Conservation (phyloP, 2,113 vertebrate genomes). For the Channa argus region DNA sequence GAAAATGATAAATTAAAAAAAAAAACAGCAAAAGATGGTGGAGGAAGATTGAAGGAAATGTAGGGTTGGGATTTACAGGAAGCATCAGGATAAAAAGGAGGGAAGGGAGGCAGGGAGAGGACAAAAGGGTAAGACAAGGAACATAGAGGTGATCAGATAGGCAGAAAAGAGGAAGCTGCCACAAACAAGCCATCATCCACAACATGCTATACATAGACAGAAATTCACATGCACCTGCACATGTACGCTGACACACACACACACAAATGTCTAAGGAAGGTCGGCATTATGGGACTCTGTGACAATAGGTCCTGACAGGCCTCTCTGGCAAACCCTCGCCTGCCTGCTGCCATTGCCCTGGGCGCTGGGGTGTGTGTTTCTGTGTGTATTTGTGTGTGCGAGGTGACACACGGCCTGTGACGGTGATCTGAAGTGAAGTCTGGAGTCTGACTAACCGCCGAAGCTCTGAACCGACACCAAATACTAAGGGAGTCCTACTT, state of each 20-base stretch:
- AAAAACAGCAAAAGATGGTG: too few species aligned
- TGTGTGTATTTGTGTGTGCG: slow-evolving; percentile 18
- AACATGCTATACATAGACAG: background rate
- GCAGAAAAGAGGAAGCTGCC: slow-evolving; percentile 21
- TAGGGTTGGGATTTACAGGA: background rate
- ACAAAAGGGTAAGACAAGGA: background rate
- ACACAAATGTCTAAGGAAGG: slow-evolving; percentile 20
- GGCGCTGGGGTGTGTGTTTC: slow-evolving; percentile 26
- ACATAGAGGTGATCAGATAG: slow-evolving; percentile 2
- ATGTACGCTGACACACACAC: slow-evolving; percentile 1
- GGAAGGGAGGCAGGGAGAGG: background rate
- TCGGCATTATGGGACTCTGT: slow-evolving; percentile 46
- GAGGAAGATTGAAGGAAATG: background rate
- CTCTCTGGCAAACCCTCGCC: slow-evolving; percentile 48
- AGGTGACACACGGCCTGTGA: slow-evolving; percentile 59
- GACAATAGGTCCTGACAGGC: slow-evolving; percentile 68
- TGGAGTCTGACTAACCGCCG: slow-evolving; percentile 75
- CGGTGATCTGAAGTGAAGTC: slow-evolving; percentile 69
- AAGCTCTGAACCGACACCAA: slow-evolving; percentile 59
- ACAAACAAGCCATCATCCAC: slow-evolving; percentile 1
- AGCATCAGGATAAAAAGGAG: background rate
- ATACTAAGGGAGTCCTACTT: slow-evolving; percentile 59
- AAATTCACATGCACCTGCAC: background rate
- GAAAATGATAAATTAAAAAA: background rate
- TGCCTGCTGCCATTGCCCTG: slow-evolving; percentile 62